A percentile compares a stretch with the other conserved stretches of the same genome.
phyloP scores from a whole-genome alignment of 2,888 invertebrate species.

The Barypeithes pellucidus region DNA sequence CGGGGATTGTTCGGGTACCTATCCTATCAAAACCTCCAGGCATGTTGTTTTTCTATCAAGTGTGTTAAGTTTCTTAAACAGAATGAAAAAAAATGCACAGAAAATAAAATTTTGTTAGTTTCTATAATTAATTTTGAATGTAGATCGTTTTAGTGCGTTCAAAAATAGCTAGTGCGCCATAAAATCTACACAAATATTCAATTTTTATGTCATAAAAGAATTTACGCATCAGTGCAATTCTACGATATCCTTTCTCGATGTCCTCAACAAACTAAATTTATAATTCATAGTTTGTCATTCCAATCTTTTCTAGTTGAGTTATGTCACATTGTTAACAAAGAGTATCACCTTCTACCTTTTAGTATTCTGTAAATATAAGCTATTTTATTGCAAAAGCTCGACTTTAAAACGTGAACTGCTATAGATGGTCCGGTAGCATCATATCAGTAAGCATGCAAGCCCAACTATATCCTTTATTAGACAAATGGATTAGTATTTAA shows the following conservation, averaged over 20 bases:
- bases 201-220: no score
- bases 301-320: slow-evolving; percentile 11
- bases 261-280: slow-evolving; percentile 1
- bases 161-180: no score
- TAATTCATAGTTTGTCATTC: slow-evolving; percentile 11
- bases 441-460: slow-evolving; percentile 31
- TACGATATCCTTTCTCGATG: not conserved
- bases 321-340: slow-evolving; percentile 45
- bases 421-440: slow-evolving; percentile 45
- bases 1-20: no score
- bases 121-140: no score
- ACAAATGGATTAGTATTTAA: slow-evolving; percentile 34
- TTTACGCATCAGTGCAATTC: no score
- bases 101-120: no score
- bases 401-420: slow-evolving; percentile 42
- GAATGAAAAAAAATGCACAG: not conserved
- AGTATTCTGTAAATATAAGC: slow-evolving; percentile 44
- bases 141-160: no score
- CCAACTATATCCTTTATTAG: slow-evolving; percentile 46
- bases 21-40: slow-evolving; percentile 42
- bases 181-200: no score
- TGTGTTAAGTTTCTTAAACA: not conserved
- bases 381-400: slow-evolving; percentile 50
- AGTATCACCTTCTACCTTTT: slow-evolving; percentile 40
- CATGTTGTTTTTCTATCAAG: slow-evolving; percentile 41